These are phyloP conservation scores for Denticeps clupeoides DNA, from an alignment of 2,797 vertebrate species.

Conservation along the genomic window DNA sequence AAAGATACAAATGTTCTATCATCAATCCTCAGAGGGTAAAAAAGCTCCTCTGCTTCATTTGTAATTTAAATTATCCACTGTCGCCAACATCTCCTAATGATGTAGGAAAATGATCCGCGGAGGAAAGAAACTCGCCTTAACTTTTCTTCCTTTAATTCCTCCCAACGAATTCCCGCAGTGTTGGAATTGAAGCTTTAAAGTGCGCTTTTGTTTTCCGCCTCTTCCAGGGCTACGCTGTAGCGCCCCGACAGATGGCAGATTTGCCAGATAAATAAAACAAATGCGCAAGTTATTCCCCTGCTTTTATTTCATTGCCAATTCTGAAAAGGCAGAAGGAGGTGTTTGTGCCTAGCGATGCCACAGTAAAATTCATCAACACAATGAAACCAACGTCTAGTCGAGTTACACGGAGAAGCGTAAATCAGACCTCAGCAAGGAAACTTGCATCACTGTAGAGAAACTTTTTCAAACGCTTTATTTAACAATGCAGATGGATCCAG, in stretches of 20 bases:
- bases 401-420: too few relatives aligned
- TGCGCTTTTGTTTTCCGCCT: too few relatives aligned
- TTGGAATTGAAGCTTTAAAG: too few relatives aligned
- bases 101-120: neutral
- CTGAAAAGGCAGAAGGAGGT: constrained; percentile 9
- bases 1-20: constrained; percentile 36
- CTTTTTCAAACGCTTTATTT: too few relatives aligned
- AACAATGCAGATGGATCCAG: too few relatives aligned
- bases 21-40: constrained; percentile 51
- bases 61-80: constrained; percentile 32
- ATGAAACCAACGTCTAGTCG: constrained; percentile 9
- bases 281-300: constrained; percentile 1
- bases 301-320: constrained; percentile 12
- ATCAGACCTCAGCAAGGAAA: too few relatives aligned
- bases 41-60: constrained; percentile 32
- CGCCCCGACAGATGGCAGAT: neutral
- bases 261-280: neutral
- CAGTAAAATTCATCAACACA: constrained; percentile 25
- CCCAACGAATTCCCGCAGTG: too few relatives aligned
- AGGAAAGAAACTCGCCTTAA: too few relatives aligned
- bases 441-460: too few relatives aligned
- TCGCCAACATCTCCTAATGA: constrained; percentile 13
- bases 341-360: neutral
- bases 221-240: neutral
- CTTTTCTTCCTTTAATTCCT: too few relatives aligned